Conservation (phyloP, 2,797 vertebrate species). For the Hafferia zeledoni region DNA sequence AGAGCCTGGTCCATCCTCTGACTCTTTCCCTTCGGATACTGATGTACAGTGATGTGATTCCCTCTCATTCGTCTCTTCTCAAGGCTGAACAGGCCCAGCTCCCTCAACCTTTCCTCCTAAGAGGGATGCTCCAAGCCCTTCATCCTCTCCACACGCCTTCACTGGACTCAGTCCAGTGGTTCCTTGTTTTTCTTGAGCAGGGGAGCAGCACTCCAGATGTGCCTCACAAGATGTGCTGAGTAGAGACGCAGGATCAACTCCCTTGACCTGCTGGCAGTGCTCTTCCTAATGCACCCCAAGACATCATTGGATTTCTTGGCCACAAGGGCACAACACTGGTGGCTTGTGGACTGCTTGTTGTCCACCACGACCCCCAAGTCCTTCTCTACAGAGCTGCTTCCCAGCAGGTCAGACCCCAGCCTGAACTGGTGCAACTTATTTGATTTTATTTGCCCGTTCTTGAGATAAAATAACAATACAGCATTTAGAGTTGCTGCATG, state of each 20-base stretch:
- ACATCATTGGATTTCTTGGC: background rate
- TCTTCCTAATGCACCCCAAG: background rate
- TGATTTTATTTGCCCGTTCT: slow-evolving; percentile 3
- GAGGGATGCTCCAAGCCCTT: too few relatives aligned
- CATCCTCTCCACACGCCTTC: too few relatives aligned
- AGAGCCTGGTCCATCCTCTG: background rate
- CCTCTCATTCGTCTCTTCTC: background rate
- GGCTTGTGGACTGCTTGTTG: background rate
- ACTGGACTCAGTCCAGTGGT: too few relatives aligned
- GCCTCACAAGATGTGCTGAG: too few relatives aligned
- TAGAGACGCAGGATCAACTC: too few relatives aligned
- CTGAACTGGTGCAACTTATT: background rate
- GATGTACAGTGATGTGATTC: background rate
- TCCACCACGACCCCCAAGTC: background rate
- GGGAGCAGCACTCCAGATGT: background rate
- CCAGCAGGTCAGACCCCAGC: background rate
- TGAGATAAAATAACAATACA: background rate
- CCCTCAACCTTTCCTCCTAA: too few relatives aligned
- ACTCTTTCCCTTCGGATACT: background rate
- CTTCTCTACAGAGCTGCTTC: background rate
- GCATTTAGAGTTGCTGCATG: background rate
- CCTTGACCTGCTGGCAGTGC: too few relatives aligned
- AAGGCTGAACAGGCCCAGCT: too few relatives aligned
- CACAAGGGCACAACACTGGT: background rate
- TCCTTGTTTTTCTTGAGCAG: background rate